A percentile compares a stretch with the other conserved stretches of the same genome.
Conservation (phyloP, 2,888 invertebrate species). For the Serripes groenlandicus region DNA sequence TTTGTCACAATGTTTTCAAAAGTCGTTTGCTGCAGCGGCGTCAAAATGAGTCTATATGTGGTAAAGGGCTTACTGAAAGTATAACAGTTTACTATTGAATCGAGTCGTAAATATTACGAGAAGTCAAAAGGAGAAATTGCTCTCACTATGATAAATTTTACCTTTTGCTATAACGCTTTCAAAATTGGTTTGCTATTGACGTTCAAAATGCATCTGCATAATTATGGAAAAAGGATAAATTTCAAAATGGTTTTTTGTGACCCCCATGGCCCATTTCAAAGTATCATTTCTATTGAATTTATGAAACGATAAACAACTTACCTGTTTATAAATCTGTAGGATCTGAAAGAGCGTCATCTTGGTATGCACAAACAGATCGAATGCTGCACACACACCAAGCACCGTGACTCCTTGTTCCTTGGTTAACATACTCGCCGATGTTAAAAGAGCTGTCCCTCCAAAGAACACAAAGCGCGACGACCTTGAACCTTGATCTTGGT, state of each 20-base stretch:
- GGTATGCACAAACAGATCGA: constrained; percentile 91
- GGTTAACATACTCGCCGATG: constrained; percentile 94
- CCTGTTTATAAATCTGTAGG: constrained; percentile 74
- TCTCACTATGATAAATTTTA: not conserved
- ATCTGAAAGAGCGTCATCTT: constrained; percentile 76
- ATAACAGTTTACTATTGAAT: not conserved
- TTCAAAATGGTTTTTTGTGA: not conserved
- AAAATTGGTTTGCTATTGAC: not conserved
- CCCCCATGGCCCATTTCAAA: no score
- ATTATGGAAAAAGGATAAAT: not conserved
- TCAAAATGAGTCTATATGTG: not conserved
- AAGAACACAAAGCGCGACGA: constrained; percentile 87
- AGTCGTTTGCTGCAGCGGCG: no score
- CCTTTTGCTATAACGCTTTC: not conserved
- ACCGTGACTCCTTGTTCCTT: constrained; percentile 98
- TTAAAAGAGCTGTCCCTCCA: constrained; percentile 89
- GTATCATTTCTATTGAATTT: no score
- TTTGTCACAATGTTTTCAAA: not conserved
- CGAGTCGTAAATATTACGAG: not conserved
- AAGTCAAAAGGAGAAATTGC: not conserved
- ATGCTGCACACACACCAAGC: constrained; percentile 94
- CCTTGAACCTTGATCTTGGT: constrained; percentile 55
- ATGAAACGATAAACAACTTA: constrained; percentile 68
- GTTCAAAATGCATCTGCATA: not conserved
- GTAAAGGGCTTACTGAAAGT: not conserved